A percentile compares a stretch with the other conserved stretches of the same genome.
Conservation (phyloP, 2,113 vertebrate genomes). For the Rhineura floridana region DNA sequence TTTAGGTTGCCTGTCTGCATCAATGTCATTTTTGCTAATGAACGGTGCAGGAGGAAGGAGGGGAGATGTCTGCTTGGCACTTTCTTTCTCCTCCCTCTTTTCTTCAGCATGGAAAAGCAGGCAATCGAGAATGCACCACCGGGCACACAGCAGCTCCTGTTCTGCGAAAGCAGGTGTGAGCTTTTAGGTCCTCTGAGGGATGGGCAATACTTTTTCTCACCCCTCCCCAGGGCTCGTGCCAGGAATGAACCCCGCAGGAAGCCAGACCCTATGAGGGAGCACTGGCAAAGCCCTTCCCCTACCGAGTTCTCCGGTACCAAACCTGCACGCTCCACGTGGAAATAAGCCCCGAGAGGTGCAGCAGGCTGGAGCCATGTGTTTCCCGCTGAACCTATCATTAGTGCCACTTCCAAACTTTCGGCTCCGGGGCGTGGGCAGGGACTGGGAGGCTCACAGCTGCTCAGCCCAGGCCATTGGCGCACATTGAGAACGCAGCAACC, state of each 20-base stretch:
- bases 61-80: constrained; percentile 36
- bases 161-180: constrained; percentile 49
- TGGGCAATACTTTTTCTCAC: no score
- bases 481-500: neutral
- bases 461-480: no score
- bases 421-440: no score
- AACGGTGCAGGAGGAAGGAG: constrained; percentile 34
- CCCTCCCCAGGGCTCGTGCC: no score
- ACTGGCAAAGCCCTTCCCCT: no score
- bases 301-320: neutral
- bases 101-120: constrained; percentile 33
- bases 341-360: no score
- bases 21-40: constrained; percentile 73
- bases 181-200: rapidly evolving
- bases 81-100: constrained; percentile 70
- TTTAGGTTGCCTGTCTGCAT: constrained; percentile 71
- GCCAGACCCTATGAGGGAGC: no score
- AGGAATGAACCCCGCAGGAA: no score
- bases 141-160: neutral
- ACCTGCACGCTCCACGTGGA: neutral
- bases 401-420: neutral
- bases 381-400: neutral
- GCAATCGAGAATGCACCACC: constrained; percentile 47
- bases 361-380: neutral
- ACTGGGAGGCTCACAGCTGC: no score